These are phyloP conservation scores for Lepus townsendii DNA, from an alignment of 2,797 vertebrate species.

Conservation along the genomic window DNA sequence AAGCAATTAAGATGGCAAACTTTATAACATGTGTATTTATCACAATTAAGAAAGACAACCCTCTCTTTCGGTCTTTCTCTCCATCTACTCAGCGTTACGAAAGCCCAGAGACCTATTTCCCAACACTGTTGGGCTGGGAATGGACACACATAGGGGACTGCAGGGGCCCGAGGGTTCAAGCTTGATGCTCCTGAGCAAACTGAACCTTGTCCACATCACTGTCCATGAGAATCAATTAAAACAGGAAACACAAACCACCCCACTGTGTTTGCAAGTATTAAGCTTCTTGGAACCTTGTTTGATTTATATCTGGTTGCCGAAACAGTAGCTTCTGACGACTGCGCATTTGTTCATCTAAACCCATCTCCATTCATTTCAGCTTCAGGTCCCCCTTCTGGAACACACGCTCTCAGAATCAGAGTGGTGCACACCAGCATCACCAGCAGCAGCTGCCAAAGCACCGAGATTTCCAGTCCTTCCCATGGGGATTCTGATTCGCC, in stretches of 20 bases:
- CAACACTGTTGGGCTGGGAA: not conserved
- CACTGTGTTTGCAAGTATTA: slow-evolving; percentile 7
- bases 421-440: not conserved
- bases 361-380: not conserved
- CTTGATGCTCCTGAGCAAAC: slow-evolving; percentile 32
- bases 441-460: not conserved
- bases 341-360: slow-evolving; percentile 54
- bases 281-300: slow-evolving; percentile 40
- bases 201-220: not conserved
- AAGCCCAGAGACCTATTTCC: slow-evolving; percentile 7
- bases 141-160: not conserved
- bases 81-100: not conserved
- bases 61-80: not conserved
- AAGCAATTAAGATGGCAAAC: not conserved
- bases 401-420: not conserved
- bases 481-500: not conserved
- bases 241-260: not conserved
- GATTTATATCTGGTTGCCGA: not conserved
- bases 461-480: not conserved
- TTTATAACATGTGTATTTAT: not conserved
- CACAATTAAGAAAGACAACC: not conserved
- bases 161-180: not conserved
- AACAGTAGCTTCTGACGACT: slow-evolving; percentile 57
- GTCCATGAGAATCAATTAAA: slow-evolving; percentile 28
- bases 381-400: slow-evolving; percentile 14